These are phyloP conservation scores for Platyrinchus mystaceus DNA, from an alignment of 2,797 vertebrate genomes.

Conservation along the genomic window DNA sequence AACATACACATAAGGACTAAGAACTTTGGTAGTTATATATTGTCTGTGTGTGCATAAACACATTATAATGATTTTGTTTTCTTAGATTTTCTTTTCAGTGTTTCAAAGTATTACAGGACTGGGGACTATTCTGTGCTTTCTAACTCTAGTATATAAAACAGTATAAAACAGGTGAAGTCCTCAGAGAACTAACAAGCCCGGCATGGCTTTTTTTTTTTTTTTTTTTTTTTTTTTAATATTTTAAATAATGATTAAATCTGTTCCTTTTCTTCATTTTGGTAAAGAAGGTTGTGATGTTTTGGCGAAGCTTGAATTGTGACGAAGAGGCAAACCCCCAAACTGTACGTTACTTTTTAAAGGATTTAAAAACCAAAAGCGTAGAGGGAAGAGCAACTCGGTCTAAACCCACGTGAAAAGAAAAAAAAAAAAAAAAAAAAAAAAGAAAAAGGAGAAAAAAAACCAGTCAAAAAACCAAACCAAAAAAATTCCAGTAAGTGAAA, in stretches of 20 bases:
- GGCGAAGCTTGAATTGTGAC: neutral
- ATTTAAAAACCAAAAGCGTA: neutral
- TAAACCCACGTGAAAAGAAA: accelerated
- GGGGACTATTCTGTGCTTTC: neutral
- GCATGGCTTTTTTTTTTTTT: accelerated
- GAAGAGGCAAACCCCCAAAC: neutral
- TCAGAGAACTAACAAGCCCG: neutral
- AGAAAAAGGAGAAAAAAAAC: too few species aligned
- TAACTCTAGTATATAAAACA: neutral
- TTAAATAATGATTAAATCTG: neutral
- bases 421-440: neutral
- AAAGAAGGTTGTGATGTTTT: neutral
- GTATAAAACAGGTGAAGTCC: neutral
- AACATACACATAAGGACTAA: neutral
- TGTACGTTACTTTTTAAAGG: accelerated
- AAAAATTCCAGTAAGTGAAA: accelerated
- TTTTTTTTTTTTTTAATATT: neutral
- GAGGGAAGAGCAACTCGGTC: neutral
- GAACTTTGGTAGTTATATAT: neutral
- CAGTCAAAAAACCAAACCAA: neutral
- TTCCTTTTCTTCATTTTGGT: neutral
- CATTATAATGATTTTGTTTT: neutral
- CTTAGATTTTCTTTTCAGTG: neutral
- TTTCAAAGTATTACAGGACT: neutral
- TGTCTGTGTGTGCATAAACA: neutral